Base-by-base conservation (phyloP, 2,113 vertebrate genomes). In the Pantherophis guttatus region DNA sequence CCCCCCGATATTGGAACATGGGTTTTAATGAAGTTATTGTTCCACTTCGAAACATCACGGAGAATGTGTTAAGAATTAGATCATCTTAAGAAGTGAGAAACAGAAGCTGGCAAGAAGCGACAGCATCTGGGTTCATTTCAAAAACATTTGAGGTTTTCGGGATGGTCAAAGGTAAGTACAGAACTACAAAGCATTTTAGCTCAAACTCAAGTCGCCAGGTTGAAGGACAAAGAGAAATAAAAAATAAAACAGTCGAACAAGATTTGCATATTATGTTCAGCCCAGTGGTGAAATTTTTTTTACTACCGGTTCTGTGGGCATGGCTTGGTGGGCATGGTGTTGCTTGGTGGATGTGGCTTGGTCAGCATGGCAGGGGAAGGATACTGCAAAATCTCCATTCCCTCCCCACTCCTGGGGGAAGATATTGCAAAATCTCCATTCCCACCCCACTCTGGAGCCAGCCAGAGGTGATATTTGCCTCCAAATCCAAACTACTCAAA, bases 1-100 rank as follows among this genome's bases (percentile, higher is more conserved):
- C 92, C 48, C 90, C 50, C 6, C 58, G 39, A 29, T 90, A 59
- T n/a, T 92, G 53, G 94, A 26, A 29, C 1, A 7, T 6, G 26
- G 8, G 48, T 86, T 13, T n/a, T 52, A 52, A 17, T 19, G 8
- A 85, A 44, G 24, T 17, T 55, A 87, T 87, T 52, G 15, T 87
- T 50, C 91, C 52, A 29, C 29, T 26, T 52, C 59, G 24, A 50
- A 62, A 87, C 39, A 26, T 17, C 24, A 59, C 2, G 7, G 17
- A n/a, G 21, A 3, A 0, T 0, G 3, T 5, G 23, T 13, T 0
- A 50, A 23, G 0, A 0, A 23, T 8, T 5, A 75, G 2, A 39
- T 24, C 29, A 33, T 23, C 21, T 86, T 11, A 24, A 86, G 94
- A 93, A 58, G 62, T 87, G 86, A 89, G 0, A 3, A 62, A 19